Percentiles rank a stretch among this genome's conserved stretches.
Conservation (phyloP, 2,797 vertebrate genomes). For the Gymnoscopelus braueri region DNA sequence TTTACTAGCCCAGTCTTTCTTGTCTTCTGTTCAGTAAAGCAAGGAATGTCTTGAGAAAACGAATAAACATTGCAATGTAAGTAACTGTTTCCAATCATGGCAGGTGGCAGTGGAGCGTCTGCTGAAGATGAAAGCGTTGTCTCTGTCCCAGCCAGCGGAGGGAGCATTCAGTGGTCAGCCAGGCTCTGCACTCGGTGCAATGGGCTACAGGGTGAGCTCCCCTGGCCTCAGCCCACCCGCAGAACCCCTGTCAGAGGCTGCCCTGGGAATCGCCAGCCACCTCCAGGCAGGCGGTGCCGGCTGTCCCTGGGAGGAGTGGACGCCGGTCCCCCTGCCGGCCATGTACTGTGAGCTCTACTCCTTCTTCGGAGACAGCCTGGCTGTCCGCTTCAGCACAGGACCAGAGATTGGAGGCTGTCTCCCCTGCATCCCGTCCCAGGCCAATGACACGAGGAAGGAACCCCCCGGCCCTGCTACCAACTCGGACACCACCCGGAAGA, state of each 20-base stretch:
- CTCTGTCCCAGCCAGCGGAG: constrained; percentile 69
- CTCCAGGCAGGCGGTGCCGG: constrained; percentile 77
- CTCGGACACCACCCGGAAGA: constrained; percentile 84
- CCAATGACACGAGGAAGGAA: constrained; percentile 80
- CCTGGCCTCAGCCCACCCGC: constrained; percentile 85
- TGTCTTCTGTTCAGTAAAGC: no score
- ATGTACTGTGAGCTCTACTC: constrained; percentile 92
- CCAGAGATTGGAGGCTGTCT: constrained; percentile 60
- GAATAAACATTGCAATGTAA: neutral
- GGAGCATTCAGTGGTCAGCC: constrained; percentile 30
- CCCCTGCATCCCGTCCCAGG: constrained; percentile 39
- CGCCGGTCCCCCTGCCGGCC: constrained; percentile 80
- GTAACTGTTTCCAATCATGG: neutral
- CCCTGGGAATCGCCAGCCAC: constrained; percentile 83
- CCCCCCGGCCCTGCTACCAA: constrained; percentile 63
- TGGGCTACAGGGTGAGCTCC: constrained; percentile 77
- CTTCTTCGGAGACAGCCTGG: constrained; percentile 93
- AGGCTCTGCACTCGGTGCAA: constrained; percentile 40
- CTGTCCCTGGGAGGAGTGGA: constrained; percentile 78
- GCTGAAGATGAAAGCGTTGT: constrained; percentile 90
- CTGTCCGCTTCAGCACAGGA: constrained; percentile 88
- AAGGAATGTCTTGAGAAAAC: no score
- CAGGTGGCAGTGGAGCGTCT: constrained; percentile 93
- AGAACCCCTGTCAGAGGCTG: constrained; percentile 78
- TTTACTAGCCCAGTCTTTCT: no score